A percentile compares a stretch with the other conserved stretches of the same genome.
phyloP scores from a whole-genome alignment of 2,113 vertebrate species.

The Hemiscyllium ocellatum region DNA sequence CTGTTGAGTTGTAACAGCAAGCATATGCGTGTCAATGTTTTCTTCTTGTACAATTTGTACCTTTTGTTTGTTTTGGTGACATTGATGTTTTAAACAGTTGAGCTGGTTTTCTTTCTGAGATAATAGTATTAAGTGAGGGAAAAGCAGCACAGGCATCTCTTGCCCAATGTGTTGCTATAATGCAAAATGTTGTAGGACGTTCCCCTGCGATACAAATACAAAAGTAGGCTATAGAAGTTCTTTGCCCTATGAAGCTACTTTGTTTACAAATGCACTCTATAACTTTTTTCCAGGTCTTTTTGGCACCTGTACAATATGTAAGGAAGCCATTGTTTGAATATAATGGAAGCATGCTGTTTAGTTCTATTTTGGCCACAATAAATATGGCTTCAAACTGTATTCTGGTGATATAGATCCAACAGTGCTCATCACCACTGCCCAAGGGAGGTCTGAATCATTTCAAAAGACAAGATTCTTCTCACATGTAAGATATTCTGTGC shows the following conservation, averaged over 20 bases:
- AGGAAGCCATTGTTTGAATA: not conserved
- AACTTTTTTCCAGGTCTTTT: not conserved
- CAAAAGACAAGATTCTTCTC: not conserved
- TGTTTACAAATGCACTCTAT: not conserved
- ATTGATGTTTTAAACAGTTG: no score
- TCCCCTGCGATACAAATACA: not conserved
- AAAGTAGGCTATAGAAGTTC: not conserved
- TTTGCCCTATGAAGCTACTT: not conserved
- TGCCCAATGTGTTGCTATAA: not conserved
- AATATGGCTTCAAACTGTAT: not conserved
- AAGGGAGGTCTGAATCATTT: constrained; percentile 25
- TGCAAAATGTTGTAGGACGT: not conserved
- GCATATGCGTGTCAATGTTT: not conserved
- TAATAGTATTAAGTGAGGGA: not conserved
- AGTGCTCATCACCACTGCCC: not conserved
- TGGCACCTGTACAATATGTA: not conserved
- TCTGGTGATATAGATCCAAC: not conserved
- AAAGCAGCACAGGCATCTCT: not conserved
- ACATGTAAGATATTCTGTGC: not conserved
- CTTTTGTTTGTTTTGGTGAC: no score
- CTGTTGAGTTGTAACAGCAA: not conserved
- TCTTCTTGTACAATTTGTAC: not conserved
- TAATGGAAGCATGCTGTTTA: not conserved
- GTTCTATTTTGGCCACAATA: not conserved
- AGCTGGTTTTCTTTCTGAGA: not conserved